Evolutionary conservation across 2,113 vertebrate species (phyloP).

Genomic region (Leptobrachium ailaonicum): DNA sequence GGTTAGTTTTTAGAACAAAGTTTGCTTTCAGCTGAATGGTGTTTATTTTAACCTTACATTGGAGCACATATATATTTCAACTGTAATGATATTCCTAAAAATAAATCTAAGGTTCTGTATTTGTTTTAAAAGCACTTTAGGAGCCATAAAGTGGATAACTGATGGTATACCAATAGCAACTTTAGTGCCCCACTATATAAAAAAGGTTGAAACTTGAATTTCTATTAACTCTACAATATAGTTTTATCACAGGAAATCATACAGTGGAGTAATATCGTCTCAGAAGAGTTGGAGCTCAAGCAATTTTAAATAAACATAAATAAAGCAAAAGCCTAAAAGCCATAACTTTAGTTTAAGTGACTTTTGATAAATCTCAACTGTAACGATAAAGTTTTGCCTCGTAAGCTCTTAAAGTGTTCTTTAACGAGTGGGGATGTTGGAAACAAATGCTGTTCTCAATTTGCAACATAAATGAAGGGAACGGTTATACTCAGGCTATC

Average conservation of each 20-base stretch:
- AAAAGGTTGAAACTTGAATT: slow-evolving; percentile 50
- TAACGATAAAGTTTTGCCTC: slow-evolving; percentile 42
- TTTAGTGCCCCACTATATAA: slow-evolving; percentile 48
- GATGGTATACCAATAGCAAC: slow-evolving; percentile 48
- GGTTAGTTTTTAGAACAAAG: slow-evolving; percentile 35
- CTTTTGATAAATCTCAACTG: slow-evolving; percentile 44
- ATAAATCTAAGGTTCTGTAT: slow-evolving; percentile 44
- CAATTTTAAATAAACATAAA: slow-evolving; percentile 45
- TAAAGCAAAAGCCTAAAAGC: slow-evolving; percentile 23
- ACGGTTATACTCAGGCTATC: no score
- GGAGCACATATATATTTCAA: slow-evolving; percentile 44
- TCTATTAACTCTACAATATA: slow-evolving; percentile 49
- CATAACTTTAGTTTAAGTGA: slow-evolving; percentile 42
- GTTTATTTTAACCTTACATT: slow-evolving; percentile 47
- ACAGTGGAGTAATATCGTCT: slow-evolving; percentile 29
- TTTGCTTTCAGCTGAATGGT: slow-evolving; percentile 42
- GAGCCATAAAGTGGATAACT: slow-evolving; percentile 46
- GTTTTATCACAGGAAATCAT: slow-evolving; percentile 47
- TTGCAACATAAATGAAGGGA: slow-evolving; percentile 30
- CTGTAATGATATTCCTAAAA: slow-evolving; percentile 41
- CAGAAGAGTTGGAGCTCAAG: slow-evolving; percentile 4
- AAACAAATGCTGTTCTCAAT: slow-evolving; percentile 33
- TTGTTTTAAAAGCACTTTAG: slow-evolving; percentile 52
- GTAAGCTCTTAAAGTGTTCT: slow-evolving; percentile 35
- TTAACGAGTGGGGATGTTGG: slow-evolving; percentile 7